Evolutionary conservation across 2,113 vertebrate species (phyloP).

Genomic region (Chloroceryle aenea): DNA sequence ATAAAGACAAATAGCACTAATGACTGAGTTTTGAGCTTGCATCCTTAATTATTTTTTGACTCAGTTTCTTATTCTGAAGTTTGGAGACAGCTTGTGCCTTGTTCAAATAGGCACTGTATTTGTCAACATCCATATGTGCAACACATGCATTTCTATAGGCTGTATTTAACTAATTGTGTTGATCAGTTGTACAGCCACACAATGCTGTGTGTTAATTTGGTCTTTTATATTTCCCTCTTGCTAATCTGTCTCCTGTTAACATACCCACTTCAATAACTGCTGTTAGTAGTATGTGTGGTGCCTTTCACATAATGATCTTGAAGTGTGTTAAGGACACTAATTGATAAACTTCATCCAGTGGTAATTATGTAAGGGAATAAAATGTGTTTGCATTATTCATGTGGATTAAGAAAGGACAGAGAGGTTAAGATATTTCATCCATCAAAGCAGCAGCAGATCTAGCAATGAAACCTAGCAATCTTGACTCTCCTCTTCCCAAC

Average conservation of each 20-base stretch:
- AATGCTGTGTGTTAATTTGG: background rate
- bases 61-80: background rate
- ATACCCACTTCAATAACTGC: background rate
- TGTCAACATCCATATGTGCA: background rate
- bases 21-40: background rate
- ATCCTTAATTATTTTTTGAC: background rate
- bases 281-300: background rate
- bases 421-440: background rate
- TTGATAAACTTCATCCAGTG: background rate
- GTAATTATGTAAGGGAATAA: background rate
- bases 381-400: background rate
- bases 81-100: background rate
- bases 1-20: background rate
- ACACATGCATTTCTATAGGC: rapidly evolving
- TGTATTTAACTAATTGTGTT: background rate
- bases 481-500: background rate
- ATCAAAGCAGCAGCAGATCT: background rate
- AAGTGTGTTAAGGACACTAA: background rate
- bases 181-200: background rate
- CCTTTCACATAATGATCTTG: background rate
- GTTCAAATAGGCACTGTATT: background rate
- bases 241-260: background rate
- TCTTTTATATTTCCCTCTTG: background rate
- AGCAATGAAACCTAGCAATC: background rate
- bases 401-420: background rate